phyloP scores from a whole-genome alignment of 2,113 vertebrate species.

The Platysternon megacephalum region DNA sequence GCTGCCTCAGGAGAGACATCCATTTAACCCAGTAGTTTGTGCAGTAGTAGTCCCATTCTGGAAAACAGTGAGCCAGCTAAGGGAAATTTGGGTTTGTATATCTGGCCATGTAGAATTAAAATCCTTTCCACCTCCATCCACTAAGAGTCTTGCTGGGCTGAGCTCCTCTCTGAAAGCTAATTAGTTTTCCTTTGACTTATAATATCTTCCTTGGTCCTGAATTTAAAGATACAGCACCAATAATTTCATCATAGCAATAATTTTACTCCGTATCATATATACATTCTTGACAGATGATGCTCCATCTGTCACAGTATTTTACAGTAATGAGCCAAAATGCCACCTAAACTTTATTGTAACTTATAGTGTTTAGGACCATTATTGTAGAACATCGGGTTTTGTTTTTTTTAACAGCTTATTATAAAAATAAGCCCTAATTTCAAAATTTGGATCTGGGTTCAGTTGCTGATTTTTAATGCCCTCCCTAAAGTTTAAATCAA shows the following conservation, averaged over 20 bases:
- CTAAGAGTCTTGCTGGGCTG: slow-evolving; percentile 35
- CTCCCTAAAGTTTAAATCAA: neutral
- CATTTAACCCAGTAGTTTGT: neutral
- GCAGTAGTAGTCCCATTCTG: slow-evolving; percentile 41
- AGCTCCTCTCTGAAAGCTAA: slow-evolving; percentile 42
- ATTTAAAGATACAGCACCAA: slow-evolving; percentile 64
- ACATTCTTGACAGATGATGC: slow-evolving; percentile 72
- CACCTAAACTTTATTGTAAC: slow-evolving; percentile 34
- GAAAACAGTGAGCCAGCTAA: slow-evolving; percentile 43
- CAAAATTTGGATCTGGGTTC: slow-evolving; percentile 11
- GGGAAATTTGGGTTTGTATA: slow-evolving; percentile 42
- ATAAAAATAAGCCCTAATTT: neutral
- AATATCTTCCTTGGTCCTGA: slow-evolving; percentile 49
- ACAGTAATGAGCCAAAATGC: slow-evolving; percentile 66
- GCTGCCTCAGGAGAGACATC: neutral
- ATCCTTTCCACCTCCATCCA: slow-evolving; percentile 31
- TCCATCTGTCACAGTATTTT: slow-evolving; percentile 76
- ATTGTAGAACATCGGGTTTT: slow-evolving; percentile 22
- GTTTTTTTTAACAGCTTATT: neutral
- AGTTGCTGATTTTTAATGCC: neutral
- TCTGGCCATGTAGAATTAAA: slow-evolving; percentile 56
- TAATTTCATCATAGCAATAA: slow-evolving; percentile 65
- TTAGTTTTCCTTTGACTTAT: slow-evolving; percentile 35
- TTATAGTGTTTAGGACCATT: slow-evolving; percentile 27
- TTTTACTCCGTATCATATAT: slow-evolving; percentile 60